These are phyloP conservation scores for Aphrocallistes beatrix DNA, from an alignment of 37 sponge, comb jelly and placozoan species.

Conservation along the genomic window DNA sequence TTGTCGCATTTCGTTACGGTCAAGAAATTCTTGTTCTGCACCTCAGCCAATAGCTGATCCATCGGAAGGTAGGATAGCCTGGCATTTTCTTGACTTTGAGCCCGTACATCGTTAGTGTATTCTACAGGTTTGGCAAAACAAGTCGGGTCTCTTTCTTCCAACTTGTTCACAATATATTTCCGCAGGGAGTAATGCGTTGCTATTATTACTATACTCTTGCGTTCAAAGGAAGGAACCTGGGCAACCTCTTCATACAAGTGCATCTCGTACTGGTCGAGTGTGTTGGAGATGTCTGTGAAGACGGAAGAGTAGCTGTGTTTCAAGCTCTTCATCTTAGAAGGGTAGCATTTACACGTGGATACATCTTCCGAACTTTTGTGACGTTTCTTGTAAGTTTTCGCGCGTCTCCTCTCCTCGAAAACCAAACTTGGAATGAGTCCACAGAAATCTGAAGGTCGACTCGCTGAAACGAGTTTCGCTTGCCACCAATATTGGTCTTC, in stretches of 20 bases:
- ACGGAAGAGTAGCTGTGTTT: conserved; percentile 2
- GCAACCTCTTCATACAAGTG: conserved; percentile 7
- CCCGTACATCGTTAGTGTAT: neutral
- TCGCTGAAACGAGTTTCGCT: neutral
- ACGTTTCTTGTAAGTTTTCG: neutral
- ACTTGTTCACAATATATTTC: neutral
- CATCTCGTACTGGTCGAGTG: conserved; percentile 13
- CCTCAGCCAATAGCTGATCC: neutral
- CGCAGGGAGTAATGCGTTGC: neutral
- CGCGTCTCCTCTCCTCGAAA: conserved; percentile 11
- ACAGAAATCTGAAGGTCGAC: neutral
- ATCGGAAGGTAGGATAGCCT: neutral
- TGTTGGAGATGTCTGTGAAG: neutral
- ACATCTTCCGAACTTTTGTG: neutral
- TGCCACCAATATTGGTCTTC: conserved; percentile 17
- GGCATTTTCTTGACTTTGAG: neutral
- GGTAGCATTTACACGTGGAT: neutral
- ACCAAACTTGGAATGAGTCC: conserved; percentile 12
- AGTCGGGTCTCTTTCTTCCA: neutral
- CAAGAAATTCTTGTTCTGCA: neutral
- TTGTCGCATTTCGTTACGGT: neutral
- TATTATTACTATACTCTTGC: neutral
- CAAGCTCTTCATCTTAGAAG: conserved; percentile 6
- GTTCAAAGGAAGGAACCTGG: neutral
- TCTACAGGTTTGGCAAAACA: neutral